Evolutionary conservation across 1,140 invertebrate species (phyloP).

Genomic region (Trichoplusia ni): DNA sequence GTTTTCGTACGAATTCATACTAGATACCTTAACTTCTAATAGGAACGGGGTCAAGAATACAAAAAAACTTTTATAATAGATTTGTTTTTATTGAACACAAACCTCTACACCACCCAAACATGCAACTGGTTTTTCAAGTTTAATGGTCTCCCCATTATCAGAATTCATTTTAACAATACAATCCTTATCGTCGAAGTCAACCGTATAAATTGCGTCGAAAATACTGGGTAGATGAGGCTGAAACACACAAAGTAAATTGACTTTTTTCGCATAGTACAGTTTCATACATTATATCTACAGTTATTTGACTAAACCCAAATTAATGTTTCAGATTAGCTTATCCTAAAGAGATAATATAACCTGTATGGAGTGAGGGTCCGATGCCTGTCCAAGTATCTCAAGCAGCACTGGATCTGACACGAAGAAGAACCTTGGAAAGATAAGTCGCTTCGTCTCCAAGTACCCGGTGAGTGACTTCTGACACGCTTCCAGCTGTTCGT

Average conservation of each 20-base stretch:
- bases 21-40: too few relatives aligned
- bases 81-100: too few relatives aligned
- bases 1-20: too few relatives aligned
- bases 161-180: conserved; percentile 89
- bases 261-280: not conserved
- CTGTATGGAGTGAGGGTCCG: conserved; percentile 92
- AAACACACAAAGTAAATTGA: conserved; percentile 16
- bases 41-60: too few relatives aligned
- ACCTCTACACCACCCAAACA: conserved; percentile 91
- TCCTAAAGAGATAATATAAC: conserved; percentile 37
- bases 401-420: conserved; percentile 94
- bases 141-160: conserved; percentile 87
- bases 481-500: conserved; percentile 94
- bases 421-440: conserved; percentile 95
- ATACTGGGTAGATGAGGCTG: conserved; percentile 90
- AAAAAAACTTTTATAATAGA: too few relatives aligned
- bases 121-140: conserved; percentile 87
- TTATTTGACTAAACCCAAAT: too few relatives aligned
- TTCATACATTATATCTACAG: not conserved
- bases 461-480: conserved; percentile 95
- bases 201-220: conserved; percentile 91
- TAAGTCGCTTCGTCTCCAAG: conserved; percentile 90
- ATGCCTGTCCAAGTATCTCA: conserved; percentile 94
- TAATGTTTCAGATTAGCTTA: too few relatives aligned
- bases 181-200: conserved; percentile 92